These are phyloP conservation scores for Drosophila dives DNA, from an alignment of 2,888 invertebrate genomes.

Conservation along the genomic window DNA sequence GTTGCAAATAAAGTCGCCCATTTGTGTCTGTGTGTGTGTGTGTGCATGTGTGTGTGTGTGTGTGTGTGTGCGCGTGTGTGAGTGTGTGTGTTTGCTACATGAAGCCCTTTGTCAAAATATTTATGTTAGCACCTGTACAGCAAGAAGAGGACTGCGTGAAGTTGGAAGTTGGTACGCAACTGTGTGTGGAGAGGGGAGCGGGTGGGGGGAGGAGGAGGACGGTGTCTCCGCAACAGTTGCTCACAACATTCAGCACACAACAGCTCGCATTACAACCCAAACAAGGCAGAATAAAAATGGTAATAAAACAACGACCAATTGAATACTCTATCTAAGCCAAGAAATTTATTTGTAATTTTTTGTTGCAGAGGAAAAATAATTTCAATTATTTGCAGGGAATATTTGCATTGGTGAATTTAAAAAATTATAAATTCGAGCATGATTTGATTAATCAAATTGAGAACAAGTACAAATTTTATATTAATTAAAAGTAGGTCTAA, in stretches of 20 bases:
- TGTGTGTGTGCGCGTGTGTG: not conserved
- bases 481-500: no score
- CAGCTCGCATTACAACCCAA: slow-evolving; percentile 40
- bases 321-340: slow-evolving; percentile 36
- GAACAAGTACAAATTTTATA: not conserved
- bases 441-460: not conserved
- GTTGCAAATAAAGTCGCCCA: slow-evolving; percentile 63
- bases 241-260: slow-evolving; percentile 12
- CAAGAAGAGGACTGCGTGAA: slow-evolving; percentile 9
- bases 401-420: not conserved
- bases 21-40: not conserved
- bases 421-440: not conserved
- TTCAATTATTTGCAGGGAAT: not conserved
- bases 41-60: not conserved
- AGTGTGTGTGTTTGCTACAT: slow-evolving; percentile 30
- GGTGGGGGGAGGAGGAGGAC: not conserved
- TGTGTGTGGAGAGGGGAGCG: not conserved
- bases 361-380: not conserved
- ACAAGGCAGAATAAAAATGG: slow-evolving; percentile 7
- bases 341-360: not conserved
- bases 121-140: slow-evolving; percentile 72
- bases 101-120: slow-evolving; percentile 70
- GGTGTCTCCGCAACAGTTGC: slow-evolving; percentile 19
- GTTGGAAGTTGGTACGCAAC: not conserved
- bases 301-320: not conserved